phyloP scores from a whole-genome alignment of 1,140 invertebrate genomes.

The Rhopalosiphum maidis region DNA sequence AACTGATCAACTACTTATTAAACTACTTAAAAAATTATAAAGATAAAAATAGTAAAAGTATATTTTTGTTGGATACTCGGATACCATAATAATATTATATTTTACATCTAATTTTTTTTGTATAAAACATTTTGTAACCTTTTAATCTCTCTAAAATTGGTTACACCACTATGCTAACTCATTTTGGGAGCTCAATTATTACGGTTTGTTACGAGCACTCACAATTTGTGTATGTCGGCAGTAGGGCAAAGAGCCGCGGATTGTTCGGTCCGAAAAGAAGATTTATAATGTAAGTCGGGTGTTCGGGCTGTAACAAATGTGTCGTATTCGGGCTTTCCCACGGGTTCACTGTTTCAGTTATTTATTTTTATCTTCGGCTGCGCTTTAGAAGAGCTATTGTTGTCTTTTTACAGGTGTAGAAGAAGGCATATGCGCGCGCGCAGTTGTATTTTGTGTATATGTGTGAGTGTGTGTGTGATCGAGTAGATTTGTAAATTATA shows the following conservation, averaged over 20 bases:
- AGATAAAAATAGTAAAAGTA: background rate
- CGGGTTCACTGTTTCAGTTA: slow-evolving; percentile 53
- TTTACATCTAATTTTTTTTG: background rate
- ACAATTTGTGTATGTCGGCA: slow-evolving; percentile 1
- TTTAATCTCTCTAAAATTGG: background rate
- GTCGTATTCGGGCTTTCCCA: slow-evolving; percentile 57
- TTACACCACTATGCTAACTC: background rate
- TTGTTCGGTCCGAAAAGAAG: slow-evolving; percentile 44
- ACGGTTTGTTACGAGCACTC: background rate
- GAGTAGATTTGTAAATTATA: slow-evolving; percentile 58
- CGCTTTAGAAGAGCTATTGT: slow-evolving; percentile 51
- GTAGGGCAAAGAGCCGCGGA: background rate
- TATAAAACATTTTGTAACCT: background rate
- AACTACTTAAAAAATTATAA: background rate
- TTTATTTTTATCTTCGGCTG: slow-evolving; percentile 52
- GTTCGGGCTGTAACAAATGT: slow-evolving; percentile 47
- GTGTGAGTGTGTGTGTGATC: slow-evolving; percentile 33
- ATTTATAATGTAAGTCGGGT: slow-evolving; percentile 46
- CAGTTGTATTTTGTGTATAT: background rate
- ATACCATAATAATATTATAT: background rate
- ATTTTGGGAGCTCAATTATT: background rate
- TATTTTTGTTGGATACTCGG: background rate
- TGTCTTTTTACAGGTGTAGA: slow-evolving; percentile 54
- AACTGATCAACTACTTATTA: background rate
- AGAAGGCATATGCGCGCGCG: background rate